Base-by-base conservation (phyloP, 2,113 vertebrate genomes). In the Psephotus haematonotus region DNA sequence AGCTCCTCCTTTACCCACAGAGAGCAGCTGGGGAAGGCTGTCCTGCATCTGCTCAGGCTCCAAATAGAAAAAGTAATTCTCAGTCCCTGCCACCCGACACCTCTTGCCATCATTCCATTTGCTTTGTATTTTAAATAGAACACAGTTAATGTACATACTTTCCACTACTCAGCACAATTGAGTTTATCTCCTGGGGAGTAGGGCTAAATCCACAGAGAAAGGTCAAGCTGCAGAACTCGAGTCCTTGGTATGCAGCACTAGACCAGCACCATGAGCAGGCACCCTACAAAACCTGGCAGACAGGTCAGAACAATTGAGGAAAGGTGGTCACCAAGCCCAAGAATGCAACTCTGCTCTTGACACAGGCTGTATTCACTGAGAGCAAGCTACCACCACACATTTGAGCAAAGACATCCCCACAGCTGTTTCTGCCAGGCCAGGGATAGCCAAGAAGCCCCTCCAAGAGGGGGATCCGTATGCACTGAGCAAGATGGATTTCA, bases 111-210 rank as follows among this genome's bases (percentile, higher is more conserved):
- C 68, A 2, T 49, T 69, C 39, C 46, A 95, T 84, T 90, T 94
- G 64, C 82, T 94, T 95, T 97, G 88, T 96, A 93, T 95, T 97
- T 97, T 96, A 97, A 96, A 96, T 95, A 97, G 90, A 92, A 90
- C 86, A 53, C 44, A 80, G 93, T 95, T 88, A 90, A 93, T 78
- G 76, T 88, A 52, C 76, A 92, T 92, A 63, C 79, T 94, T 96
- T 96, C 90, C 88, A 82, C 62, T 86, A 46, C 75, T 80, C 41
- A 41, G 44, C 2, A 6, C 35, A 43, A 50, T 0, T 10, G 64
- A 52, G 47, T 59, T 94, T 86, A 93, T 93, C 50, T 90, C 72
- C 33, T 77, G 2, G 0, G 27, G 24, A 93, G 25, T 50, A 68
- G 37, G 35, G n/a, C 39, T 63, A 37, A 75, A 83, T 37, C 33